phyloP scores from a whole-genome alignment of 2,888 invertebrate genomes.

The Heliconius hortense region DNA sequence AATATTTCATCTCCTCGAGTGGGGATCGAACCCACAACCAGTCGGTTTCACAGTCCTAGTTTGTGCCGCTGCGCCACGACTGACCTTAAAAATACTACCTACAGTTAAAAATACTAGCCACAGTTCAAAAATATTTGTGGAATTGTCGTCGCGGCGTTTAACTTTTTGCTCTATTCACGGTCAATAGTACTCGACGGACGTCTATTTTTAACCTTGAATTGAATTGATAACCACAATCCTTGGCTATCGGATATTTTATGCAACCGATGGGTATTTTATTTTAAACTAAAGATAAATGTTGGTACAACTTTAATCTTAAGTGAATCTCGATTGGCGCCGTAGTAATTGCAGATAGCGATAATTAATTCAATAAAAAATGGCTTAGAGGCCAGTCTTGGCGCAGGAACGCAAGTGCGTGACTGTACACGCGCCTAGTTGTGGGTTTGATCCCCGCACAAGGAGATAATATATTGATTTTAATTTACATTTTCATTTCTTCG shows the following conservation, averaged over 20 bases:
- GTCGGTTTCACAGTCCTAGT: no score
- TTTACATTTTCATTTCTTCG: no score
- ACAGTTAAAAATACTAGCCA: no score
- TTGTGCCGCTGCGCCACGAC: no score
- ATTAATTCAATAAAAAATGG: constrained; percentile 18
- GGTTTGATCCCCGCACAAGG: no score
- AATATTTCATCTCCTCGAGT: no score
- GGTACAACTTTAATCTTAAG: constrained; percentile 6
- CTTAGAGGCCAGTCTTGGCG: no score
- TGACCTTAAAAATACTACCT: no score
- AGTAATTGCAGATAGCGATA: constrained; percentile 26
- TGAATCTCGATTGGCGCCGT: constrained; percentile 20
- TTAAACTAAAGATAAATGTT: constrained; percentile 21
- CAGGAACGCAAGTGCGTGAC: no score
- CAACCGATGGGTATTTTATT: constrained; percentile 13
- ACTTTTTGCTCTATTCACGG: constrained; percentile 32
- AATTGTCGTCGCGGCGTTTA: constrained; percentile 29
- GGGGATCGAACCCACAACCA: no score
- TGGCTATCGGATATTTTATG: constrained; percentile 17
- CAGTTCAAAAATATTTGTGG: constrained; percentile 33
- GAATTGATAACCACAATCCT: constrained; percentile 30
- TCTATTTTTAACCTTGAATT: constrained; percentile 39
- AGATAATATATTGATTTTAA: no score
- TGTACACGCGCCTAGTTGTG: no score
- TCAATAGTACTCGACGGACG: constrained; percentile 30